Evolutionary conservation across 2,797 vertebrate species (phyloP).

Genomic region (Tympanoctomys barrerae): DNA sequence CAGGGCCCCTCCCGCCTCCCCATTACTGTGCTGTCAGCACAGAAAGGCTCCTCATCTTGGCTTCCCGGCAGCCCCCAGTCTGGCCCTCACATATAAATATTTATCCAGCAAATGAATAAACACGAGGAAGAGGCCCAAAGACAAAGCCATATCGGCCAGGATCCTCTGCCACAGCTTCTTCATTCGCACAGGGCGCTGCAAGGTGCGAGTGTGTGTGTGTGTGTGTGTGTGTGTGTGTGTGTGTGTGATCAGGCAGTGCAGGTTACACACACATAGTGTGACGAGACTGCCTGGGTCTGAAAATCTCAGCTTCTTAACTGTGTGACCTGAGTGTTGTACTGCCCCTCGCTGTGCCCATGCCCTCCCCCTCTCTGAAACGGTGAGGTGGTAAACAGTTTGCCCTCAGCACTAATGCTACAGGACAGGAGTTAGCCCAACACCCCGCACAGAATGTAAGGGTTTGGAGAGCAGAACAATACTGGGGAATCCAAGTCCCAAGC

Average conservation of each 20-base stretch:
- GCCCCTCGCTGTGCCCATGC: background rate
- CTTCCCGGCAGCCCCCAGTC: background rate
- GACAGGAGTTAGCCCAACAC: background rate
- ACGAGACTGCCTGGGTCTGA: background rate
- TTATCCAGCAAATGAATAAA: slow-evolving; percentile 36
- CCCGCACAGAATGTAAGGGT: background rate
- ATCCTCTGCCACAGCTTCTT: background rate
- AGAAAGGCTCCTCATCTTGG: background rate
- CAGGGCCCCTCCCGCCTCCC: accelerated
- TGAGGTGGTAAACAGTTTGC: accelerated
- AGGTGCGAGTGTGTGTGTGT: too few relatives aligned
- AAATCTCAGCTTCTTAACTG: background rate
- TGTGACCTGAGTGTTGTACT: background rate
- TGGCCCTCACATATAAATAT: slow-evolving; percentile 33
- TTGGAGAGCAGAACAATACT: background rate
- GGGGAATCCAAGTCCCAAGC: background rate
- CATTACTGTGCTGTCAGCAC: accelerated
- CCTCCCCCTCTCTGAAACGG: background rate
- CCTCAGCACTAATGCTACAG: accelerated
- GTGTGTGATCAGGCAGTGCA: background rate
- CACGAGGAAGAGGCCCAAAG: background rate
- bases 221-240: background rate
- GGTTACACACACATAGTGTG: background rate
- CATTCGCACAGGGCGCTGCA: accelerated
- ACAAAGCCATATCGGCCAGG: background rate